Conservation (phyloP, 2,113 vertebrate species). For the Vanacampus margaritifer region DNA sequence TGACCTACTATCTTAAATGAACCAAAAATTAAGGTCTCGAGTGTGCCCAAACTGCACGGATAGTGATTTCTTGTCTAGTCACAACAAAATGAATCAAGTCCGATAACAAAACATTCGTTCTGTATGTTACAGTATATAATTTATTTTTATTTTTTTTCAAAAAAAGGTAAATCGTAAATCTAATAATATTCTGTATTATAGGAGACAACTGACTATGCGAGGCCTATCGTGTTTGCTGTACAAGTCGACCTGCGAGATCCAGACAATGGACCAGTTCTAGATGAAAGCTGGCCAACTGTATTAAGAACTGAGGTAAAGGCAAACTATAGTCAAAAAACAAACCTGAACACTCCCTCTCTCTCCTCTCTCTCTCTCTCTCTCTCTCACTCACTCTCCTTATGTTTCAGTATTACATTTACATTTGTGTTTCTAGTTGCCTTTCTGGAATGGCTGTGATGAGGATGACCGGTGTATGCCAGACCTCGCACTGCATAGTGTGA, state of each 20-base stretch:
- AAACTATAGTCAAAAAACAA: not conserved
- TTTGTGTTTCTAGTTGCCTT: slow-evolving; percentile 79
- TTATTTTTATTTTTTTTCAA: too few species aligned
- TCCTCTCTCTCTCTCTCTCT: not conserved
- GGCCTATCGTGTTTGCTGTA: slow-evolving; percentile 84
- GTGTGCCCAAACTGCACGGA: not conserved
- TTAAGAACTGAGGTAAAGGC: slow-evolving; percentile 78
- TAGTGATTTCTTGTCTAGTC: not conserved
- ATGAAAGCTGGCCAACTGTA: slow-evolving; percentile 86
- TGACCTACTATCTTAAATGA: too few species aligned
- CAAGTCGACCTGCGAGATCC: slow-evolving; percentile 79
- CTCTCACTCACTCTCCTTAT: not conserved
- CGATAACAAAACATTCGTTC: slow-evolving; percentile 6
- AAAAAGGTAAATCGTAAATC: too few species aligned
- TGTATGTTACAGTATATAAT: too few species aligned
- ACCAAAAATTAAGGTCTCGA: not conserved
- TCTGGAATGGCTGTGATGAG: slow-evolving; percentile 96
- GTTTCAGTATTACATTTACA: not conserved
- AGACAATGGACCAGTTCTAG: slow-evolving; percentile 76
- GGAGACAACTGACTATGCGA: slow-evolving; percentile 92
- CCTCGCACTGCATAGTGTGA: slow-evolving; percentile 82
- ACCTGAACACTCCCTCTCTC: not conserved
- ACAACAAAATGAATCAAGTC: slow-evolving; percentile 7
- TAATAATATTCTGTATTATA: slow-evolving; percentile 33
- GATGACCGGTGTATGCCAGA: slow-evolving; percentile 92